Evolutionary conservation across 2,888 invertebrate species (phyloP), one percentile per base, ranked within the genome.

Genomic region (Steromphala cineraria): DNA sequence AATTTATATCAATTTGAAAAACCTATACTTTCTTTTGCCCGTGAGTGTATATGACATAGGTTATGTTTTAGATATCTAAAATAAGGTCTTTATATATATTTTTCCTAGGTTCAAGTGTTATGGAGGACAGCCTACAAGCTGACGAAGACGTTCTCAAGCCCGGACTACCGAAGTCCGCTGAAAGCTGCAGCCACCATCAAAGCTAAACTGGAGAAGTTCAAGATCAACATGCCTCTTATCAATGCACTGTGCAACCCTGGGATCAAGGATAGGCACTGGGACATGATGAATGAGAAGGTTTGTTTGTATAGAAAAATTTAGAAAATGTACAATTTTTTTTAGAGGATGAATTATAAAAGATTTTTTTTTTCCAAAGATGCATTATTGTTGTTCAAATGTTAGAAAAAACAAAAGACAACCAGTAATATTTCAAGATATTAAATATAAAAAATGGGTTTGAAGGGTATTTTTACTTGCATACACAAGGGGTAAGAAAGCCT

Each of bases 41-140:
- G n/a, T n/a, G n/a, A n/a, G 7, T 36, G 7, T 36, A 7, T 36
- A 36, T 36, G 36, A 2, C 36, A 40, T 8, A 4, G 46, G 10
- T 46, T 46, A 17, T 53, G 53, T 80, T 75, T 62, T 10, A 46
- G 10, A 10, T 8, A 46, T 46, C 13, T 1, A 46, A 10, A 13
- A 46, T 46, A 46, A 46, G 4, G 13, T 46, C 13, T 10, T 10
- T 10, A 8, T 1, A 1, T 46, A 10, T 13, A 46, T 8, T 36
- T 79, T 67, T 71, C 83, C 24, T 62, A 92, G 93, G 91, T 93
- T 8, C 92, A 93, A 85, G 88, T 85, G 28, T 82, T 93, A 67
- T 93, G 93, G 93, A 89, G 89, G 82, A 92, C 91, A n/a, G 92
- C 92, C 31, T 93, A 93, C 89, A 92, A 92, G 79, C 83, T 93